phyloP scores from a whole-genome alignment of 1,140 invertebrate genomes.

The Mylabris phalerata region DNA sequence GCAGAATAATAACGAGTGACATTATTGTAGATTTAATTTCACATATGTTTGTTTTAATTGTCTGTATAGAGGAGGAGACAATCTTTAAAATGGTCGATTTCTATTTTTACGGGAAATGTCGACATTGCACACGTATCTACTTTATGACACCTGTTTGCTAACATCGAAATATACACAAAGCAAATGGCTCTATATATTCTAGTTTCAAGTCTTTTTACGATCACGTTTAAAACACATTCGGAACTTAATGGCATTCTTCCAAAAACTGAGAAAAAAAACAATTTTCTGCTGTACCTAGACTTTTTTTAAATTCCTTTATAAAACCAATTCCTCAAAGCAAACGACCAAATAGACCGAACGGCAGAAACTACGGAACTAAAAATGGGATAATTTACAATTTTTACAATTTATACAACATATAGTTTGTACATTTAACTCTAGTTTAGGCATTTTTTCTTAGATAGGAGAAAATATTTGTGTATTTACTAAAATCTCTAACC shows the following conservation, averaged over 20 bases:
- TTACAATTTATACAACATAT: too few species aligned
- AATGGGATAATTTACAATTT: too few species aligned
- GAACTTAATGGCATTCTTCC: not conserved
- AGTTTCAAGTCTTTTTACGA: not conserved
- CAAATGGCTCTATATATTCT: not conserved
- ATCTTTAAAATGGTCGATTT: slow-evolving; percentile 4
- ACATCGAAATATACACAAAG: slow-evolving; percentile 6
- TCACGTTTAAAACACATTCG: not conserved
- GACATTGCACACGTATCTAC: slow-evolving; percentile 19
- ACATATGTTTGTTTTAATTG: not conserved
- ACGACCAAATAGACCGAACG: too few species aligned
- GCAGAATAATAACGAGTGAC: not conserved
- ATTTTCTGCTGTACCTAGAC: too few species aligned
- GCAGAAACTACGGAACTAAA: too few species aligned
- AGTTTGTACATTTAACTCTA: too few species aligned
- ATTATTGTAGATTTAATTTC: not conserved
- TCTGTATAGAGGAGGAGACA: slow-evolving; percentile 1
- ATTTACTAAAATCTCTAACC: too few species aligned
- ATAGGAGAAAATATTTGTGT: too few species aligned
- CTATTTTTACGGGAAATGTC: slow-evolving; percentile 11
- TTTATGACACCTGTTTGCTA: slow-evolving; percentile 25
- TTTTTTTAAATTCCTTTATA: too few species aligned
- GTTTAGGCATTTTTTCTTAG: too few species aligned
- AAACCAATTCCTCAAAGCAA: too few species aligned
- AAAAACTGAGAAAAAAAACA: too few species aligned